Conservation (phyloP, 2,113 vertebrate genomes). For the Alouatta palliata region DNA sequence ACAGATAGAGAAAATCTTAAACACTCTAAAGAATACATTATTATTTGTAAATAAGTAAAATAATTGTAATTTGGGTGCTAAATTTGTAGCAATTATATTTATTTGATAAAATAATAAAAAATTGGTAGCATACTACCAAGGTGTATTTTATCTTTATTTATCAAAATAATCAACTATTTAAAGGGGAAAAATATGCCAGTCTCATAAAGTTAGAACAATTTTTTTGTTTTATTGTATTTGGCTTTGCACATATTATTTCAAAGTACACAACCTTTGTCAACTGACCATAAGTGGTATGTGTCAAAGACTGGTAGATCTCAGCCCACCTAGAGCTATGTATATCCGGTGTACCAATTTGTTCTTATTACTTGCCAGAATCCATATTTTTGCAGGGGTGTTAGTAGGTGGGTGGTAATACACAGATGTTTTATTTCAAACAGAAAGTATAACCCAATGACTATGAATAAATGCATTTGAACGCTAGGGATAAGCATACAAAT, state of each 20-base stretch:
- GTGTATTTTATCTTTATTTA: not conserved
- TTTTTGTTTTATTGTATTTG: not conserved
- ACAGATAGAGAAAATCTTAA: not conserved
- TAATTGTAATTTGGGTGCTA: not conserved
- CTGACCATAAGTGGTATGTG: not conserved
- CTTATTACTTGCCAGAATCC: conserved; percentile 50
- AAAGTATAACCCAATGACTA: conserved; percentile 13
- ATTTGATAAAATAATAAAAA: not conserved
- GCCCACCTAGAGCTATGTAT: conserved; percentile 11
- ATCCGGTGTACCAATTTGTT: conserved; percentile 41
- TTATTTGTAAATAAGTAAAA: not conserved
- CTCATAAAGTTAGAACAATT: not conserved
- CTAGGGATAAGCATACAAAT: conserved; percentile 26
- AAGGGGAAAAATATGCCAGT: not conserved
- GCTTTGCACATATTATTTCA: not conserved
- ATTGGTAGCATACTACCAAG: not conserved
- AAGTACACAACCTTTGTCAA: conserved; percentile 20
- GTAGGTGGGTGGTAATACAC: conserved; percentile 38
- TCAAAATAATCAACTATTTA: not conserved
- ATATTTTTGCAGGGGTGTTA: conserved; percentile 51
- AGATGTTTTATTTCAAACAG: conserved; percentile 67
- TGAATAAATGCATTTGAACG: conserved; percentile 16
- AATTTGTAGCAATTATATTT: not conserved
- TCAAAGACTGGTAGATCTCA: conserved; percentile 9
- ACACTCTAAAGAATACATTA: not conserved